Conservation (phyloP, 2,888 invertebrate species). For the Peribatodes rhomboidaria region DNA sequence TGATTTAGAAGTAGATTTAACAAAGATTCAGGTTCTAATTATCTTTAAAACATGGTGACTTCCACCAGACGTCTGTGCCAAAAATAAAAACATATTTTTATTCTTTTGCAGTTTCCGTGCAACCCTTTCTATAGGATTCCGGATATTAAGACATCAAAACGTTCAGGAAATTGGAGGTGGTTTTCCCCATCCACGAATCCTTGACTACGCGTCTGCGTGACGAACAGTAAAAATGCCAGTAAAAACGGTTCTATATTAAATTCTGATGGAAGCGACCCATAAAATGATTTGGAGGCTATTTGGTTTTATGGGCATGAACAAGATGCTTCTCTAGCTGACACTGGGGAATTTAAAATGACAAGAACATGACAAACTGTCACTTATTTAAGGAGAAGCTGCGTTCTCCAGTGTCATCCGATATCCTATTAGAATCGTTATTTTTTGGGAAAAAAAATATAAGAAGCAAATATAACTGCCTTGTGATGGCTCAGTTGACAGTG, state of each 20-base stretch:
- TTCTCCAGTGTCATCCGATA: too few relatives aligned
- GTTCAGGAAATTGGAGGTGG: neutral
- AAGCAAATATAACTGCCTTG: too few relatives aligned
- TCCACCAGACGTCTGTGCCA: too few relatives aligned
- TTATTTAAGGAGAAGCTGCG: too few relatives aligned
- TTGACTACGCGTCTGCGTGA: slow-evolving; percentile 21
- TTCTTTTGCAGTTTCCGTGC: too few relatives aligned
- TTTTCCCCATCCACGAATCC: slow-evolving; percentile 23
- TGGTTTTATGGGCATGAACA: slow-evolving; percentile 30
- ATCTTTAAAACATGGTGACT: too few relatives aligned
- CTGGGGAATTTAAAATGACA: neutral
- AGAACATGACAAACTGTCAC: neutral
- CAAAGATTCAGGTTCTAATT: too few relatives aligned
- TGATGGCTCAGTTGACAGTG: too few relatives aligned
- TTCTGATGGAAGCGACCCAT: slow-evolving; percentile 44
- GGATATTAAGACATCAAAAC: slow-evolving; percentile 11
- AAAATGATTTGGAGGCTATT: slow-evolving; percentile 47
- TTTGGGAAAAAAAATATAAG: too few relatives aligned
- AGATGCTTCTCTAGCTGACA: slow-evolving; percentile 23
- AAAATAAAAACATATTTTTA: too few relatives aligned
- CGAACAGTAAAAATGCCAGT: slow-evolving; percentile 41
- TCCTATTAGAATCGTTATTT: too few relatives aligned
- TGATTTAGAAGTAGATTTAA: too few relatives aligned
- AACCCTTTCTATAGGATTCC: slow-evolving; percentile 4
- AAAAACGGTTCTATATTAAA: slow-evolving; percentile 45